Evolutionary conservation across 2,113 vertebrate species (phyloP), one percentile per base, ranked within the genome.

Genomic region (Plecotus auritus): DNA sequence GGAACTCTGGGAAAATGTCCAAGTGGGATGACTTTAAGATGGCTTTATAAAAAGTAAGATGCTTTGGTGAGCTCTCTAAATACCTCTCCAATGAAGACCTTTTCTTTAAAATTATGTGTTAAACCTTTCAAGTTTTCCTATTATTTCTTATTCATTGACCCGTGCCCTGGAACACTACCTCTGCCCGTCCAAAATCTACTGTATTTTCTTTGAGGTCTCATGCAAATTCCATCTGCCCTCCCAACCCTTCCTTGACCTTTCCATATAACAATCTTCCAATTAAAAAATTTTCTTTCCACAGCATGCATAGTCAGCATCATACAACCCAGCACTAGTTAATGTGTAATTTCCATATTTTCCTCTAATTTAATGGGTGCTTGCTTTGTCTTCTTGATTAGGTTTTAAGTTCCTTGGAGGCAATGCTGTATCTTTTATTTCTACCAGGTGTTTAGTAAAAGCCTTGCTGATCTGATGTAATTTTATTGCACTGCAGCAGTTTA

Each of bases 391-490:
- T 92, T 40, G 69, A 76, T 92, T 95, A 88, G 81, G 8, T 76
- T 96, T 93, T 94, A 88, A 93, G 26, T 95, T 94, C 77, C 85
- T 95, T 92, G 69, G 94, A 96, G 73, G 72, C 61, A 61, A 16
- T 5, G 3, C 16, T 51, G 5, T 88, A 51, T 83, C 85, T 88
- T 91, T 91, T 85, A 66, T 90, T 95, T 76, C 72, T 77, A 18
- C 26, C 30, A 74, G 49, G 49, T 81, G 59, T 66, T 87, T 93
- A 76, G 91, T 92, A 95, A 91, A 97, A 90, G 90, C 92, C 85
- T 95, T 54, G 73, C 77, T 96, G 90, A 93, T 91, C 37, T 11
- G 51, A 78, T 92, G 69, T 59, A 66, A 40, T 96, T 96, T 96
- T 82, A 90, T 95, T 93, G 81, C 42, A 37, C 30, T n/a, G 32